These are phyloP conservation scores for Anguilla obscura DNA, from an alignment of 2,797 vertebrate species.

Conservation along the genomic window DNA sequence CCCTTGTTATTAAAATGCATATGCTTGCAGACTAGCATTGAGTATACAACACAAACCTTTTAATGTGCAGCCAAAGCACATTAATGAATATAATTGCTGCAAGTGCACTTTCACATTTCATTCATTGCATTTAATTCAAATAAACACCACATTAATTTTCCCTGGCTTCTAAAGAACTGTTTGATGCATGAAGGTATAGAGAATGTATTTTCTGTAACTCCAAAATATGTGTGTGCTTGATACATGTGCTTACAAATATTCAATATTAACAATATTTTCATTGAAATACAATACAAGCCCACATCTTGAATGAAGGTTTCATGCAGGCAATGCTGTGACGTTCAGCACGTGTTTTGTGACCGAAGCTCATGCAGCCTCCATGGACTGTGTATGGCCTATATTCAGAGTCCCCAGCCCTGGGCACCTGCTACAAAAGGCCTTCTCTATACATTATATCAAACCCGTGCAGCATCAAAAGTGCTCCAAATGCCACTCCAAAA, in stretches of 20 bases:
- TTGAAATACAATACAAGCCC: neutral
- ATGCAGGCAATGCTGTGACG: neutral
- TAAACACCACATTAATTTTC: neutral
- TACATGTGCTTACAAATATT: neutral
- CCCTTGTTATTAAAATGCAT: conserved; percentile 29
- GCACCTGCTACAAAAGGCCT: neutral
- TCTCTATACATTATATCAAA: conserved; percentile 33
- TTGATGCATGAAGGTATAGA: neutral
- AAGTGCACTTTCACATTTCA: neutral
- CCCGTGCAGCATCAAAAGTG: conserved; percentile 7
- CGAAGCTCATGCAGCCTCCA: neutral
- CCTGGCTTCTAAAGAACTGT: too few species aligned
- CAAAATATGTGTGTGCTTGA: neutral
- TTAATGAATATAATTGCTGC: neutral
- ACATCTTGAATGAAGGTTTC: neutral
- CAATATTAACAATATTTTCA: neutral
- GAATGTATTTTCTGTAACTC: neutral
- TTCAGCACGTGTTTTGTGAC: neutral
- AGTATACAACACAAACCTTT: neutral
- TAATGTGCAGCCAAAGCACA: neutral
- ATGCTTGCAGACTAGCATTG: neutral
- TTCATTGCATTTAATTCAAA: neutral
- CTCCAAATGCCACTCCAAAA: conserved; percentile 42
- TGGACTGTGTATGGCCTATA: neutral
- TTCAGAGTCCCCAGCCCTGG: neutral